Percentiles rank a stretch among this genome's conserved stretches.
Evolutionary conservation across 2,888 invertebrate species (phyloP).

Genomic region (Orthosia gothica): DNA sequence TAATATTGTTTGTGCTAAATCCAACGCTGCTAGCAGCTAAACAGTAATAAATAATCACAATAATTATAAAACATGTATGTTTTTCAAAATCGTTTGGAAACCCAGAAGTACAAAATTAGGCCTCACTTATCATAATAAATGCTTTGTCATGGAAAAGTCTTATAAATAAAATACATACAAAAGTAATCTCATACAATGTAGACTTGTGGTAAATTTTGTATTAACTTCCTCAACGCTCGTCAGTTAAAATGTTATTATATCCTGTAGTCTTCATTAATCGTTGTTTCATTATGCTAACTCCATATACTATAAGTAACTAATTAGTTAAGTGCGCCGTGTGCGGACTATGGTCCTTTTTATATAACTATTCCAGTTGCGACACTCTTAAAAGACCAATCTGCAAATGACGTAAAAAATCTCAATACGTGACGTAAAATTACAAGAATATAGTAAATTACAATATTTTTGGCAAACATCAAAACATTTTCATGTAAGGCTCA

Average conservation of each 20-base stretch:
- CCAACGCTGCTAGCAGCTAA: slow-evolving; percentile 67
- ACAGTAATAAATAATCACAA: slow-evolving; percentile 72
- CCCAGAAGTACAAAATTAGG: slow-evolving; percentile 86
- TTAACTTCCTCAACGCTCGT: slow-evolving; percentile 66
- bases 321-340: slow-evolving; percentile 74
- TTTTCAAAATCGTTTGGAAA: slow-evolving; percentile 75
- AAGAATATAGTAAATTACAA: slow-evolving; percentile 62
- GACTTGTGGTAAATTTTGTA: slow-evolving; percentile 68
- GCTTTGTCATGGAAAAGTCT: slow-evolving; percentile 88
- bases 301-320: slow-evolving; percentile 75
- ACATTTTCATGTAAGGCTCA: slow-evolving; percentile 52
- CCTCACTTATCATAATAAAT: slow-evolving; percentile 88
- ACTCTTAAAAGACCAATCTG: slow-evolving; percentile 91
- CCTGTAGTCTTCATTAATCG: slow-evolving; percentile 87
- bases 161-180: slow-evolving; percentile 83
- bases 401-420: slow-evolving; percentile 79
- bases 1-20: slow-evolving; percentile 81
- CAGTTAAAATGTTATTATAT: slow-evolving; percentile 68
- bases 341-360: slow-evolving; percentile 77
- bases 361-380: slow-evolving; percentile 88
- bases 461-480: slow-evolving; percentile 67
- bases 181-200: slow-evolving; percentile 76
- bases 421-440: slow-evolving; percentile 62
- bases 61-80: slow-evolving; percentile 73
- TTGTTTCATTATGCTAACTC: slow-evolving; percentile 84